Evolutionary conservation across 2,888 invertebrate species (phyloP), one percentile per base, ranked within the genome.

Genomic region (Polylopha cassiicola): DNA sequence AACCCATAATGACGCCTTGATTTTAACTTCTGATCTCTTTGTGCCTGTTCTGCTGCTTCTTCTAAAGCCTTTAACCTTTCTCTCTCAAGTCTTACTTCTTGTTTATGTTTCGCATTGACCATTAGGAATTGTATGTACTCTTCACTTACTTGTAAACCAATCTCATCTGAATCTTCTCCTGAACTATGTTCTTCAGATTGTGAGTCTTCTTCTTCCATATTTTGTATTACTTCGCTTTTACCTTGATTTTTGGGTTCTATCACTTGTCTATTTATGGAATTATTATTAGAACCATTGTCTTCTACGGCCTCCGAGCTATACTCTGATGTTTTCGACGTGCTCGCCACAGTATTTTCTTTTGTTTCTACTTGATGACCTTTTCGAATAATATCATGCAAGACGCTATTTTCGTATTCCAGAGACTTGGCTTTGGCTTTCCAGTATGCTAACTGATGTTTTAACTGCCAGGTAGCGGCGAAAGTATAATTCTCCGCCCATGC

Each of bases 121-220:
- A 82, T 85, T 34, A 91, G 72, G 66, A 91, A 91, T 27, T 87
- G 79, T 50, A 90, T 74, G 77, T 88, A 89, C 39, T 90, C 90
- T 46, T 90, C 89, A 51, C 89, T 88, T 1, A 90, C 86, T 61
- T 88, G 87, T 56, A 90, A 84, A 8, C 63, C 53, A 3, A 55
- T 57, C 1, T 52, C 55, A 18, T 43, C 50, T 3, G 55, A 51
- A 2, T 44, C 43, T 10, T 64, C 64, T 32, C 76, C 75, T 1
- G 65, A 45, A n/a, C 26, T 34, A 2, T 51, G 58, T 3, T 65
- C 60, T 8, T 47, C 43, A 7, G 38, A 46, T n/a, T 53, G 50
- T 4, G 32, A 18, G 2, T 55, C 51, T 17, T 57, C 53, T 18
- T 55, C 52, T 7, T 61, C 61, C 21, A 47, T 51, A n/a, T 55